Percentiles rank a stretch among this genome's conserved stretches.
phyloP scores from a whole-genome alignment of 1,140 invertebrate species.

The Nomia melanderi region DNA sequence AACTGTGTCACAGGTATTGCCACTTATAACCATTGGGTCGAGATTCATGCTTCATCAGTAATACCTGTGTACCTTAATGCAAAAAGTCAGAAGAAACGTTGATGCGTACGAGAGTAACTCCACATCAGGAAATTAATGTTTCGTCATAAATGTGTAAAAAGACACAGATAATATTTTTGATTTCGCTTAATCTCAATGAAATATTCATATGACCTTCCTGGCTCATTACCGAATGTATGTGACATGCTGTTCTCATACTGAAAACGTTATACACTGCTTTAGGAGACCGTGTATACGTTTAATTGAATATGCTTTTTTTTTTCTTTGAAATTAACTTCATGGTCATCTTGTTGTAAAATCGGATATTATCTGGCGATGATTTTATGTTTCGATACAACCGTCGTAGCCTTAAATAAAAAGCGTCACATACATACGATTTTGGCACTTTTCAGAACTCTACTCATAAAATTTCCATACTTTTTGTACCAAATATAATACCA shows the following conservation, averaged over 20 bases:
- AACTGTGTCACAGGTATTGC: conserved; percentile 1
- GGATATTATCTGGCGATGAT: not conserved
- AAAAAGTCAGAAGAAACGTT: conserved; percentile 4
- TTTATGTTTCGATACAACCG: not conserved
- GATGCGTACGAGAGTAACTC: not conserved
- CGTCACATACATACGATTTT: conserved; percentile 40
- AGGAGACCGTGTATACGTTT: conserved; percentile 3
- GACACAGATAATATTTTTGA: not conserved
- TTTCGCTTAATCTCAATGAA: conserved; percentile 26
- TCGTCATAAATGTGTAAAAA: conserved; percentile 22
- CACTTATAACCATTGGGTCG: not conserved
- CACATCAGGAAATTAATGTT: not conserved
- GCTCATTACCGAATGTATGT: conserved; percentile 29
- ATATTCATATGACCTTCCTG: conserved; percentile 36
- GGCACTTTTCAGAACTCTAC: conserved; percentile 48
- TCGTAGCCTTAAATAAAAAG: conserved; percentile 8
- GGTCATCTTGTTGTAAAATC: not conserved
- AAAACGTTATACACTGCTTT: conserved; percentile 1
- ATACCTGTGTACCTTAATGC: conserved; percentile 18
- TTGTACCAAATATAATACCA: conserved; percentile 23
- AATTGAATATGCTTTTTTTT: too few species aligned
- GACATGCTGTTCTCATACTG: conserved; percentile 4
- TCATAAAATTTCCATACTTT: conserved; percentile 16
- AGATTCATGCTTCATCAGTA: conserved; percentile 23
- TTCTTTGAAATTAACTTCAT: not conserved